These are phyloP conservation scores for Drosophila ezoana DNA, from an alignment of 2,888 invertebrate species.

Conservation along the genomic window DNA sequence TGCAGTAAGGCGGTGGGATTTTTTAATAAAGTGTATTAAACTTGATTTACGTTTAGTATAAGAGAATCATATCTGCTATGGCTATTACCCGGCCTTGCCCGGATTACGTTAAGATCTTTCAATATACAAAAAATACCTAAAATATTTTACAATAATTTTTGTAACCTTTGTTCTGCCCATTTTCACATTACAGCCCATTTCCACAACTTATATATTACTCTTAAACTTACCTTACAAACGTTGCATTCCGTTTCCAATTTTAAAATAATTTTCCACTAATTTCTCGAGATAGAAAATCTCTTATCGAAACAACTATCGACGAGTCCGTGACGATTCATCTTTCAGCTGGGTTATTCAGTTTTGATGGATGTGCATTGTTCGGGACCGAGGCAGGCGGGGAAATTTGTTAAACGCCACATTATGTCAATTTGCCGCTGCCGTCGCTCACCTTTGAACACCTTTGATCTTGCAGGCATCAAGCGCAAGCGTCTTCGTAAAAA, in stretches of 20 bases:
- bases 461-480: conserved; percentile 60
- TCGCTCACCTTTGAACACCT: conserved; percentile 68
- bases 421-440: conserved; percentile 80
- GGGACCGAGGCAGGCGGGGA: conserved; percentile 14
- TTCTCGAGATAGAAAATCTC: conserved; percentile 7
- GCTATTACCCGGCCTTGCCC: too few relatives aligned
- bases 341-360: conserved; percentile 39
- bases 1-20: too few relatives aligned
- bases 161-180: too few relatives aligned
- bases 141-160: too few relatives aligned
- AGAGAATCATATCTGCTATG: too few relatives aligned
- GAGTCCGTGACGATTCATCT: conserved; percentile 37
- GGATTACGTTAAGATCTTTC: too few relatives aligned
- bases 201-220: not conserved
- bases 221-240: not conserved
- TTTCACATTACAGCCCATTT: too few relatives aligned
- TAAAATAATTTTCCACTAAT: conserved; percentile 11
- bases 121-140: too few relatives aligned
- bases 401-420: conserved; percentile 84
- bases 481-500: conserved; percentile 40
- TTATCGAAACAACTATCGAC: conserved; percentile 5
- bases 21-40: too few relatives aligned
- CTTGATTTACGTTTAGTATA: too few relatives aligned
- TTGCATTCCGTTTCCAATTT: conserved; percentile 3
- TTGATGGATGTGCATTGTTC: conserved; percentile 69